Evolutionary conservation across 2,113 vertebrate species (phyloP).

Genomic region (Trochalopteron elliotii): DNA sequence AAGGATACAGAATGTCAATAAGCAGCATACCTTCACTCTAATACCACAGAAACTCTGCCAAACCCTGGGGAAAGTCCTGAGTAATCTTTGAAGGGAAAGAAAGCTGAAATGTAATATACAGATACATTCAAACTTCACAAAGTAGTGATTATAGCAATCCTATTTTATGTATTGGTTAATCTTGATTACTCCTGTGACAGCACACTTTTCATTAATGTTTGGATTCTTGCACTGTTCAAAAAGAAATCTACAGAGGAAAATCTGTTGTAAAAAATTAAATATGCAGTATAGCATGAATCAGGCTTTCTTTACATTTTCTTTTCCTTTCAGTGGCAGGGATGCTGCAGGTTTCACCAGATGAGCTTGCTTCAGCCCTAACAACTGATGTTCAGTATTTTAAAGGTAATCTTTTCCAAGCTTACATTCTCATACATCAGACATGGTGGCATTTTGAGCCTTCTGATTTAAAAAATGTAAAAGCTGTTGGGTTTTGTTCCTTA

Average conservation of each 20-base stretch:
- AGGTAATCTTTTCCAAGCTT: conserved; percentile 74
- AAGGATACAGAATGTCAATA: neutral
- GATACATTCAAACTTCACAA: neutral
- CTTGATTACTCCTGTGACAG: neutral
- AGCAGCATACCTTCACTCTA: neutral
- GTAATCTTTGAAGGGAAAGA: neutral
- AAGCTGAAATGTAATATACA: neutral
- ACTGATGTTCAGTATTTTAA: conserved; percentile 91
- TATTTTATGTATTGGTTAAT: neutral
- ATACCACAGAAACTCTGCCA: neutral
- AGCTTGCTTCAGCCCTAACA: conserved; percentile 87
- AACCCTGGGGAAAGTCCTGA: neutral
- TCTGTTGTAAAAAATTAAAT: neutral
- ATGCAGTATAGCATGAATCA: neutral
- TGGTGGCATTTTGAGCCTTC: neutral
- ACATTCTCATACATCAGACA: neutral
- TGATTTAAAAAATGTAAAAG: neutral
- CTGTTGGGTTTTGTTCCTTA: neutral
- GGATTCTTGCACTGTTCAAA: neutral
- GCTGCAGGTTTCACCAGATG: conserved; percentile 87
- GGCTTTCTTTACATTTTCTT: neutral
- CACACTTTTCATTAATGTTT: neutral
- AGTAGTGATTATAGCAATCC: neutral
- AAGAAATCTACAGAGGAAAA: neutral
- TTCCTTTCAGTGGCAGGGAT: conserved; percentile 83